Evolutionary conservation across 2,888 invertebrate species (phyloP).

Genomic region (Andrena flavipes): DNA sequence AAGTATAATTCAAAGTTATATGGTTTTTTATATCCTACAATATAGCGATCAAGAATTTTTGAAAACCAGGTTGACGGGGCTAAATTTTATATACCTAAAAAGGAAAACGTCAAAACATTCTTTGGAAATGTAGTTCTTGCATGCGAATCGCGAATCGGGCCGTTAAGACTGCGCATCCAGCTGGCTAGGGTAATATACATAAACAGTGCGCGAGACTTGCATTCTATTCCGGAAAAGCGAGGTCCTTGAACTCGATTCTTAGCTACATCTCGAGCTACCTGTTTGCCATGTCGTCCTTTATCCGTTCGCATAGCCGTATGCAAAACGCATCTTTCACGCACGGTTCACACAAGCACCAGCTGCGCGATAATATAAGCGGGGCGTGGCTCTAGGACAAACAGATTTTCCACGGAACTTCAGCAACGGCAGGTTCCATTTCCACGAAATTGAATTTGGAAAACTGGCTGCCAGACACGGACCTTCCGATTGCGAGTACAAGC

Average conservation of each 20-base stretch:
- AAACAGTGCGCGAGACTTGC: slow-evolving; percentile 45
- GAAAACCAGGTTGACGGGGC: no score
- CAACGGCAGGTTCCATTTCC: slow-evolving; percentile 27
- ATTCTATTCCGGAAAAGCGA: slow-evolving; percentile 59
- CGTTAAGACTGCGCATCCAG: slow-evolving; percentile 16
- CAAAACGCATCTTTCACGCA: slow-evolving; percentile 41
- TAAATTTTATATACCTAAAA: no score
- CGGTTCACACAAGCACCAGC: not conserved
- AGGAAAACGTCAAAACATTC: not conserved
- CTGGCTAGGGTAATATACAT: slow-evolving; percentile 22
- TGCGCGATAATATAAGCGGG: slow-evolving; percentile 39
- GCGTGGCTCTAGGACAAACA: slow-evolving; percentile 34
- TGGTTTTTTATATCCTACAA: no score
- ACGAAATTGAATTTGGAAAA: slow-evolving; percentile 38
- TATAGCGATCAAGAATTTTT: no score
- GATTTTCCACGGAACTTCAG: slow-evolving; percentile 35
- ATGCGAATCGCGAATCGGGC: not conserved
- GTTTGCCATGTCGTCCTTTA: slow-evolving; percentile 54
- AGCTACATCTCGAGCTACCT: slow-evolving; percentile 51
- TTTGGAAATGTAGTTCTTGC: slow-evolving; percentile 26
- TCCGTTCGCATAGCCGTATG: slow-evolving; percentile 36
- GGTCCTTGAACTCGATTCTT: slow-evolving; percentile 65
- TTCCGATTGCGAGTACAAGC: not conserved
- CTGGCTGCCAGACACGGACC: not conserved
- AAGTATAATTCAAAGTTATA: no score